Percentiles rank a stretch among this genome's conserved stretches.
These are phyloP conservation scores for Himalopsyche kuldschensis DNA, from an alignment of 2,888 invertebrate genomes.

Conservation along the genomic window DNA sequence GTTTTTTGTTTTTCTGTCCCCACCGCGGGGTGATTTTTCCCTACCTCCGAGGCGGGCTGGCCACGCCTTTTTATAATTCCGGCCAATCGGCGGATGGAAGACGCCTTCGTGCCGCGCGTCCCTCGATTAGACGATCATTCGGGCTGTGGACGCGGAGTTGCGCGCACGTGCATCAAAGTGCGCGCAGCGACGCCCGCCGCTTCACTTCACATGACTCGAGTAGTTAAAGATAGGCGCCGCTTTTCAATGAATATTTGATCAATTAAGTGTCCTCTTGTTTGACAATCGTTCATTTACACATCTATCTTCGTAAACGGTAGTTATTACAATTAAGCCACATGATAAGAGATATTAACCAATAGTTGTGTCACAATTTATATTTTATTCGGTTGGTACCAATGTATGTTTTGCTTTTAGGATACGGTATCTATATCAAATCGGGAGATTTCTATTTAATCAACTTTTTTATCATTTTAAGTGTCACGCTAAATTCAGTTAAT, in stretches of 20 bases:
- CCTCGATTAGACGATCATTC: constrained; percentile 24
- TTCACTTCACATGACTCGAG: background rate
- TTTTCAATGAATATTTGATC: background rate
- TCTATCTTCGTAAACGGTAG: too few species aligned
- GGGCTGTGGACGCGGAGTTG: constrained; percentile 13
- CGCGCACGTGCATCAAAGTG: constrained; percentile 5
- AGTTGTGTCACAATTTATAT: too few species aligned
- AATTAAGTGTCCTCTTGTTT: too few species aligned
- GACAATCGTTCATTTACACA: too few species aligned
- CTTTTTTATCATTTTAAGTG: too few species aligned
- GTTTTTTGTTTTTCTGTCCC: constrained; percentile 39
- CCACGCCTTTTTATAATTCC: constrained; percentile 3
- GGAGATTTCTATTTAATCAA: too few species aligned
- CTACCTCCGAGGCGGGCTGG: constrained; percentile 29
- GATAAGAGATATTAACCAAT: too few species aligned
- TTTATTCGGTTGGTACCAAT: too few species aligned
- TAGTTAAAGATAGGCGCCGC: background rate
- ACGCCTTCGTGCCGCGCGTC: constrained; percentile 3
- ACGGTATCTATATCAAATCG: too few species aligned
- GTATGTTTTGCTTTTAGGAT: too few species aligned
- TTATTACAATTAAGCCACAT: too few species aligned
- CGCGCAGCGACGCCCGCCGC: background rate
- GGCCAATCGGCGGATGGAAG: background rate
- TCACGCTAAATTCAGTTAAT: too few species aligned
- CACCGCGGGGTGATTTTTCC: constrained; percentile 31